These are phyloP conservation scores for Poecilia latipinna DNA, from an alignment of 2,113 vertebrate genomes.

Conservation along the genomic window DNA sequence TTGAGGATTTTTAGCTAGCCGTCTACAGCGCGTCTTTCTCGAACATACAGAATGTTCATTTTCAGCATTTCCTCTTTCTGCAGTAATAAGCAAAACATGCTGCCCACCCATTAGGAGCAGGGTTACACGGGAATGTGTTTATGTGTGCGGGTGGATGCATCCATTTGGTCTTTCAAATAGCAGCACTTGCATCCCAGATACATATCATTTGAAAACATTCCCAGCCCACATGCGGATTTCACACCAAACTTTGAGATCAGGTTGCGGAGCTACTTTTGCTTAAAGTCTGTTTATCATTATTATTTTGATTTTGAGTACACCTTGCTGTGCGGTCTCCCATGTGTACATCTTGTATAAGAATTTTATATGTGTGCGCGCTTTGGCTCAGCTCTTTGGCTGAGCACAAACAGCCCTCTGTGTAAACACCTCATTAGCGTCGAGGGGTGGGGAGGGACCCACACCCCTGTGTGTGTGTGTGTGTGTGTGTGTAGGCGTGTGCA, in stretches of 20 bases:
- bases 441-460: conserved; percentile 19
- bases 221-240: conserved; percentile 37
- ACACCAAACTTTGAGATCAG: conserved; percentile 18
- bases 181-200: conserved; percentile 55
- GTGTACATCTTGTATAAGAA: conserved; percentile 40
- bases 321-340: conserved; percentile 47
- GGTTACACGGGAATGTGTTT: neutral
- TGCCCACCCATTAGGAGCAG: neutral
- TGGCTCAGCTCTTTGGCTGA: conserved; percentile 49
- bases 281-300: conserved; percentile 6
- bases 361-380: conserved; percentile 35
- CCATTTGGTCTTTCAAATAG: conserved; percentile 35
- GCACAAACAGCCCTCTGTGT: conserved; percentile 72
- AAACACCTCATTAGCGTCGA: conserved; percentile 75
- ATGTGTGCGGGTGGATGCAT: neutral
- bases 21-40: conserved; percentile 26
- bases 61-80: conserved; percentile 5
- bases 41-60: conserved; percentile 20
- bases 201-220: conserved; percentile 67
- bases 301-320: conserved; percentile 28
- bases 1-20: conserved; percentile 32
- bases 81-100: conserved; percentile 4
- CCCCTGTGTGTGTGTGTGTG: conserved; percentile 20
- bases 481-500: conserved; percentile 3
- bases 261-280: conserved; percentile 35